Evolutionary conservation across 2,888 invertebrate species (phyloP).

Genomic region (Petrophora chlorosata): DNA sequence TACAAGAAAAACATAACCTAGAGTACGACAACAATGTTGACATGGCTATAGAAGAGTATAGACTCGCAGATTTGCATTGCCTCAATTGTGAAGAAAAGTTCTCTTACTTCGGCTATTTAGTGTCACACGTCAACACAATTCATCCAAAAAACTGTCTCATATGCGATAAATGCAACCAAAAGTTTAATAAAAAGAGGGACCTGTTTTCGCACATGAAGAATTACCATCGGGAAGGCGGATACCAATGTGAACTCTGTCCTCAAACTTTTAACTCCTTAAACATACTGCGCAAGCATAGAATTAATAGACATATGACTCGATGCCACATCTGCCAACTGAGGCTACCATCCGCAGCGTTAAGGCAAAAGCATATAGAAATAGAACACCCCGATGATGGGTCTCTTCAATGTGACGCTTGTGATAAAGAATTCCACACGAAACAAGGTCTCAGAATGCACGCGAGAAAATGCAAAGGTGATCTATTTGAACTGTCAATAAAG

Average conservation of each 20-base stretch:
- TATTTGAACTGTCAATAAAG: constrained; percentile 58
- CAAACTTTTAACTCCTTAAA: constrained; percentile 67
- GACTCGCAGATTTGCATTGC: constrained; percentile 63
- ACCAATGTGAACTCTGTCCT: constrained; percentile 68
- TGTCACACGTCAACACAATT: constrained; percentile 69
- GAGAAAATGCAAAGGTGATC: constrained; percentile 64
- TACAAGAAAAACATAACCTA: constrained; percentile 60
- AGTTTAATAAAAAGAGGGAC: constrained; percentile 73
- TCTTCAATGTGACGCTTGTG: constrained; percentile 67
- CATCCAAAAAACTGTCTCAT: constrained; percentile 74
- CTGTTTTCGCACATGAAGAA: constrained; percentile 76
- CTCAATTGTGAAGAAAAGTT: constrained; percentile 65
- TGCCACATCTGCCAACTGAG: constrained; percentile 69
- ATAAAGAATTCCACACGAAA: constrained; percentile 72
- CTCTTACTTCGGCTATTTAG: constrained; percentile 71
- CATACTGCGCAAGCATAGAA: constrained; percentile 69
- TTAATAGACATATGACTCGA: constrained; percentile 66
- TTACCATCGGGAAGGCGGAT: constrained; percentile 75
- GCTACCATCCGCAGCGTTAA: constrained; percentile 67
- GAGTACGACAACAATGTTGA: constrained; percentile 67
- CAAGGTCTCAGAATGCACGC: constrained; percentile 72
- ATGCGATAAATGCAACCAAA: constrained; percentile 74
- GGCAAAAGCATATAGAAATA: constrained; percentile 69
- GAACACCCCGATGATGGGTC: constrained; percentile 76
- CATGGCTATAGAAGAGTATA: constrained; percentile 74